These are phyloP conservation scores for Platichthys flesus DNA, from an alignment of 2,113 vertebrate genomes.

Conservation along the genomic window DNA sequence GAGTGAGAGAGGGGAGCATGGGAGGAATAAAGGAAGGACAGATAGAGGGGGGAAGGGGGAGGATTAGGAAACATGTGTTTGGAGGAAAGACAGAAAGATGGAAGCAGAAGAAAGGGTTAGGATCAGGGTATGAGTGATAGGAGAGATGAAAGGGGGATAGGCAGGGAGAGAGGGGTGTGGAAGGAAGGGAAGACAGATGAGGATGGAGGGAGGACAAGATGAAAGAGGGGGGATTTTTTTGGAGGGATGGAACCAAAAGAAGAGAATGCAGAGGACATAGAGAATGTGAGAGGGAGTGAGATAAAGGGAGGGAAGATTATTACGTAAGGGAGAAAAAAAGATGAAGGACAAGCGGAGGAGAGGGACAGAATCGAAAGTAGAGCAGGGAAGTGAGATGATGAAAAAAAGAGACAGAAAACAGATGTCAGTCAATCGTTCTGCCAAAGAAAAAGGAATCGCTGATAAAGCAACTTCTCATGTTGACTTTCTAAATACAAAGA, in stretches of 20 bases:
- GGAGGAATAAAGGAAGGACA: background rate
- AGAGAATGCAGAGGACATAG: background rate
- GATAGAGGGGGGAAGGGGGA: background rate
- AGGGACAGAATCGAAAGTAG: slow-evolving; percentile 32
- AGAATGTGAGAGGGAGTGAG: slow-evolving; percentile 13
- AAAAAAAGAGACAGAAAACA: slow-evolving; percentile 33
- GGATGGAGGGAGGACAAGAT: slow-evolving; percentile 13
- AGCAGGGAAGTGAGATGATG: slow-evolving; percentile 23
- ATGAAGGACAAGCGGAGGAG: slow-evolving; percentile 51
- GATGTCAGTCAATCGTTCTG: slow-evolving; percentile 46
- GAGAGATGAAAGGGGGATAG: slow-evolving; percentile 7
- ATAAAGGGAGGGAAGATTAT: slow-evolving; percentile 44
- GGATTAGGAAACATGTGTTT: slow-evolving; percentile 1
- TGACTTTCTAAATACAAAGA: too few species aligned
- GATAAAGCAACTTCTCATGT: too few species aligned
- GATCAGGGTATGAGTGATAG: slow-evolving; percentile 21
- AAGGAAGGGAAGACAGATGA: slow-evolving; percentile 9
- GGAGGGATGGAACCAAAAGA: slow-evolving; percentile 25
- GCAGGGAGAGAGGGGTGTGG: slow-evolving; percentile 20
- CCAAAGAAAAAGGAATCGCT: too few species aligned
- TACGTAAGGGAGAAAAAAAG: slow-evolving; percentile 18
- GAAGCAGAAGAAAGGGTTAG: background rate
- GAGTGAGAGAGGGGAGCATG: background rate
- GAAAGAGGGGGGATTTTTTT: slow-evolving; percentile 7
- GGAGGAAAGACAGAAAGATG: slow-evolving; percentile 1